These are phyloP conservation scores for Sebastes minor DNA, from an alignment of 2,797 vertebrate genomes.

Conservation along the genomic window DNA sequence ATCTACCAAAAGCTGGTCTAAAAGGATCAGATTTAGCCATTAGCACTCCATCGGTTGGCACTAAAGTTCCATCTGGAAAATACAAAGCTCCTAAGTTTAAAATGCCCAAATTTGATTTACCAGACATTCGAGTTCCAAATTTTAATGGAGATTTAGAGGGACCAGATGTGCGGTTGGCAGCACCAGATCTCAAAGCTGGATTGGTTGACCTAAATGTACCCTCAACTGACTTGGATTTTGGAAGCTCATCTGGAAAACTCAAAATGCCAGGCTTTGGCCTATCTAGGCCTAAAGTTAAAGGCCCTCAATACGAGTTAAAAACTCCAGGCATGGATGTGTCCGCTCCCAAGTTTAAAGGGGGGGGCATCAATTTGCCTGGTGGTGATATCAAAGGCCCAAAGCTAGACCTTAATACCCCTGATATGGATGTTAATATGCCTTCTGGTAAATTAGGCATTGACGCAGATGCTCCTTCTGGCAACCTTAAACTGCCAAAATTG, in stretches of 20 bases:
- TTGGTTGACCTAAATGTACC: constrained; percentile 32
- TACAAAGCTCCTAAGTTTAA: constrained; percentile 63
- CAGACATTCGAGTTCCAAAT: constrained; percentile 40
- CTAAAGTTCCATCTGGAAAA: constrained; percentile 44
- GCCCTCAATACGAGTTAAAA: constrained; percentile 32
- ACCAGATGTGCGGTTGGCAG: constrained; percentile 19
- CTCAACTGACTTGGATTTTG: constrained; percentile 25
- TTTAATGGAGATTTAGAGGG: constrained; percentile 23
- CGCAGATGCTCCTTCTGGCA: constrained; percentile 28
- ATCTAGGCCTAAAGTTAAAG: constrained; percentile 37
- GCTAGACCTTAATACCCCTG: constrained; percentile 17
- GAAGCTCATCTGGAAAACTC: constrained; percentile 30
- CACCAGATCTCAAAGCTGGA: constrained; percentile 35
- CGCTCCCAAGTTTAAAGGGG: constrained; percentile 32
- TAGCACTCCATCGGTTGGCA: constrained; percentile 11
- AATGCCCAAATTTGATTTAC: constrained; percentile 69
- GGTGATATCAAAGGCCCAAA: constrained; percentile 33
- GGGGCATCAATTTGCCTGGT: constrained; percentile 1
- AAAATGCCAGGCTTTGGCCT: constrained; percentile 36
- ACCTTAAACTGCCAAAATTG: constrained; percentile 55
- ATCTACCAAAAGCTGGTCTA: constrained; percentile 27
- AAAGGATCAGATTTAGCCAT: constrained; percentile 24
- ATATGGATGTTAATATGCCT: constrained; percentile 34
- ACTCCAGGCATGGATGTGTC: constrained; percentile 37
- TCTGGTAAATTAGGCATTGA: constrained; percentile 38